Conservation (phyloP, 2,888 invertebrate species). For the Notocelia uddmanniana region DNA sequence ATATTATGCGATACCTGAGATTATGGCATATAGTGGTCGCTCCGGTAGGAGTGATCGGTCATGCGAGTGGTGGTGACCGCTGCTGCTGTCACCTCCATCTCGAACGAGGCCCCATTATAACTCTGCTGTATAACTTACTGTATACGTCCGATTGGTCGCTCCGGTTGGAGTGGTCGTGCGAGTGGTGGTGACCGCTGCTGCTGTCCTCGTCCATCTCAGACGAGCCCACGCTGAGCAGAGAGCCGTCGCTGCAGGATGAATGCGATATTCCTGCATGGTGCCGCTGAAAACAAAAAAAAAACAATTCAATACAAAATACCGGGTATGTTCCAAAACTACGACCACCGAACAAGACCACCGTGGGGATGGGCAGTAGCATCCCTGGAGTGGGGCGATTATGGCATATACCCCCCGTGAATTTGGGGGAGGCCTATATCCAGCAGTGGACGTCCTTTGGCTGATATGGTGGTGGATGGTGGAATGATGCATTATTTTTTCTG, state of each 20-base stretch:
- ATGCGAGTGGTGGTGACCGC: background rate
- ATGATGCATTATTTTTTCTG: too few species aligned
- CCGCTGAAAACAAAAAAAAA: conserved; percentile 61
- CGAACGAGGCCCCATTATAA: conserved; percentile 86
- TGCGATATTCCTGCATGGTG: conserved; percentile 84
- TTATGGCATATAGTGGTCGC: conserved; percentile 75
- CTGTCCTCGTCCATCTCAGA: conserved; percentile 90
- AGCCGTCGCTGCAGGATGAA: conserved; percentile 90
- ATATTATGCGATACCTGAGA: too few species aligned
- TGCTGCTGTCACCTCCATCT: too few species aligned
- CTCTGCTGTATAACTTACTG: conserved; percentile 60
- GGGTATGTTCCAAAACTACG: too few species aligned
- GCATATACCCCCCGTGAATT: too few species aligned
- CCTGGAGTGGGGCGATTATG: too few species aligned
- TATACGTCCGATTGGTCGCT: conserved; percentile 75
- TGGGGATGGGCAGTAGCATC: too few species aligned
- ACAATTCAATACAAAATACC: too few species aligned
- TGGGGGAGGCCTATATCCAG: too few species aligned
- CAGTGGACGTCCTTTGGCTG: too few species aligned
- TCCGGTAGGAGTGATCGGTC: conserved; percentile 63
- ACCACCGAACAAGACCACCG: too few species aligned
- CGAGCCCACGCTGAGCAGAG: conserved; percentile 92
- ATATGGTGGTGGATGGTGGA: too few species aligned
- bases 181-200: conserved; percentile 76
- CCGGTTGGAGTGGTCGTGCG: conserved; percentile 69